Base-by-base conservation (phyloP, 2,113 vertebrate genomes). In the Syrmaticus mikado region DNA sequence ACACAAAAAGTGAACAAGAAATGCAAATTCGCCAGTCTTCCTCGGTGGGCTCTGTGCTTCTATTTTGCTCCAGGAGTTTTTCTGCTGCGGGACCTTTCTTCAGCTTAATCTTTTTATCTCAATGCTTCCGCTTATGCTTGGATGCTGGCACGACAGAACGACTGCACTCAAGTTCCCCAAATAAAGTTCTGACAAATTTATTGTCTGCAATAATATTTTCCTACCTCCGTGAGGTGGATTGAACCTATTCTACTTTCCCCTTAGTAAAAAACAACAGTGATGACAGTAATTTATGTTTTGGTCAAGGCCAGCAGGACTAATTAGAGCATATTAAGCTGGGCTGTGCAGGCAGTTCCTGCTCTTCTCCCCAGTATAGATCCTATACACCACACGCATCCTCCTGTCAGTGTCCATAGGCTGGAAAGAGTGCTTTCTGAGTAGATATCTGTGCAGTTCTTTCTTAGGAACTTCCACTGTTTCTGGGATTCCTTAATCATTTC, bases 131-230 rank as follows among this genome's bases (percentile, higher is more conserved):
- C 28, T 1, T 70, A 83, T 61, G 72, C 85, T 53, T 75, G 87
- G 94, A 81, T 75, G 85, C 93, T 96, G 93, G 94, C 92, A 96
- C 40, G 65, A 88, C 94, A 94, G 48, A 91, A 53, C 36, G 88
- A 84, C 95, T 81, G 92, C n/a, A 10, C 88, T 95, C 43, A 17
- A 95, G 94, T 86, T 94, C 88, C 87, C 87, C 94, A 96, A 85
- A 95, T 94, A 95, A 94, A 95, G 58, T 32, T 86, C 80, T 95
- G 96, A 96, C 95, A 96, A 95, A 94, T 97, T 96, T 95, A 96
- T 92, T 96, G 92, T 95, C 93, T 96, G 88, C 85, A 97, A 96
- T 97, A 97, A 97, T 96, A 96, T 97, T 97, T 97, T 97, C 92
- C 94, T 96, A 95, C 94, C 94, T 96, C 94, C 84, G 87, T 68